Evolutionary conservation across 1,140 invertebrate genomes (phyloP).

Genomic region (Stenopsyche tienmushanensis): DNA sequence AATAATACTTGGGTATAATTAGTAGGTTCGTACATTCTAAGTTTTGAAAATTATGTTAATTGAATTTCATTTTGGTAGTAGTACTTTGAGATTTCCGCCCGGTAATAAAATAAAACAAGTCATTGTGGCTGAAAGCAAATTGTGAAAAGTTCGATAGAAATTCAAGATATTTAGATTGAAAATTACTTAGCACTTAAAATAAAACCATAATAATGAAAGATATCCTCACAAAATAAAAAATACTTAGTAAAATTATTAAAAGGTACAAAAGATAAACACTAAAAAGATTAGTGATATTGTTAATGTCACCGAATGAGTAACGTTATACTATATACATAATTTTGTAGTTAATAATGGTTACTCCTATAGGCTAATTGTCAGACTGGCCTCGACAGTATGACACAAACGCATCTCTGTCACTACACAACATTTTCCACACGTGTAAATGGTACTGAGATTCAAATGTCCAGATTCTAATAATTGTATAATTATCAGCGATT

Average conservation of each 20-base stretch:
- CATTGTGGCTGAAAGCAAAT: not conserved
- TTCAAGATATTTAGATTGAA: too few species aligned
- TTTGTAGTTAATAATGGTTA: slow-evolving; percentile 25
- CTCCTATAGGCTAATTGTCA: slow-evolving; percentile 20
- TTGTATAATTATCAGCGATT: too few species aligned
- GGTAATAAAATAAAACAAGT: not conserved
- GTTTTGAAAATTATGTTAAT: not conserved
- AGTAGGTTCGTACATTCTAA: not conserved
- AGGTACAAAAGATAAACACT: slow-evolving; percentile 36
- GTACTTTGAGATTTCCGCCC: too few species aligned
- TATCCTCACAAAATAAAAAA: not conserved
- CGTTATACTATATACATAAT: slow-evolving; percentile 24
- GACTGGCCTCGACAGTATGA: slow-evolving; percentile 32
- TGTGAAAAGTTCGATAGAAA: not conserved
- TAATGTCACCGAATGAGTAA: slow-evolving; percentile 32
- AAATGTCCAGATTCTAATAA: too few species aligned
- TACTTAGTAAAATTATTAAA: slow-evolving; percentile 23
- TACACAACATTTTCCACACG: slow-evolving; percentile 7
- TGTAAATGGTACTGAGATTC: too few species aligned
- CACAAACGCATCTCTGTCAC: not conserved
- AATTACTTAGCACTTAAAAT: slow-evolving; percentile 33
- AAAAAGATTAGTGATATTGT: slow-evolving; percentile 32
- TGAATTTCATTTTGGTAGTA: too few species aligned
- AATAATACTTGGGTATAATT: too few species aligned
- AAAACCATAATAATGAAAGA: slow-evolving; percentile 15